Conservation (phyloP, 2,113 vertebrate genomes). For the Acanthochromis polyacanthus region DNA sequence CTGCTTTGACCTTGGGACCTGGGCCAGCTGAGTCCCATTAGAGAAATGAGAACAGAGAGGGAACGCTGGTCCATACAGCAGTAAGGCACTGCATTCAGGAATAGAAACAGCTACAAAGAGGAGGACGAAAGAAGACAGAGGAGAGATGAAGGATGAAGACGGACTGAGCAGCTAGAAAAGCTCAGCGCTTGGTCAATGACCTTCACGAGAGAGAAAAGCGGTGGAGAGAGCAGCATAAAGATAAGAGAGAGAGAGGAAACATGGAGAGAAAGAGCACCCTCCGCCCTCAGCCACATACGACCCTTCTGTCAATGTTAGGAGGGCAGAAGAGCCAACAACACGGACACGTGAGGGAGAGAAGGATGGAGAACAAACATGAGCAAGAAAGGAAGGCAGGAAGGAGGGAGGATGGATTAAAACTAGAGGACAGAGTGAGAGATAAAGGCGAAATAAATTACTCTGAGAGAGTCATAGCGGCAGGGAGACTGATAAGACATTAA, state of each 20-base stretch:
- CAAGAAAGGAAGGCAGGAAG: background rate
- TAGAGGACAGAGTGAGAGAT: constrained; percentile 1
- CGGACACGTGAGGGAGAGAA: constrained; percentile 58
- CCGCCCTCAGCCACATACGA: constrained; percentile 69
- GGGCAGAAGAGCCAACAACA: constrained; percentile 54
- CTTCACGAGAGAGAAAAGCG: constrained; percentile 46
- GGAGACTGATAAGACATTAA: constrained; percentile 30
- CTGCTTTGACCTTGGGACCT: constrained; percentile 59
- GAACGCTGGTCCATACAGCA: constrained; percentile 18
- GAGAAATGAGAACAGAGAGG: constrained; percentile 46
- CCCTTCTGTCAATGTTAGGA: constrained; percentile 64
- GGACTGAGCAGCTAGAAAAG: constrained; percentile 27
- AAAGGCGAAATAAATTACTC: constrained; percentile 26
- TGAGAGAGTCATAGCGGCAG: constrained; percentile 5
- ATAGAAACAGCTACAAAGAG: constrained; percentile 3
- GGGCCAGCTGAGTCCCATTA: constrained; percentile 61
- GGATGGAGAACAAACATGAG: constrained; percentile 26
- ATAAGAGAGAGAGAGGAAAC: constrained; percentile 12
- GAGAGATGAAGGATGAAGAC: constrained; percentile 9
- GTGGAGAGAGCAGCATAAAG: constrained; percentile 13
- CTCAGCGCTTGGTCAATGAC: constrained; percentile 37
- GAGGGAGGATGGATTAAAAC: constrained; percentile 37
- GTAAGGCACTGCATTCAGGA: constrained; percentile 14
- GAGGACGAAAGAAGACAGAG: constrained; percentile 10
- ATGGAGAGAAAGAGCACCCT: constrained; percentile 50